Conservation (phyloP, 2,888 invertebrate species). For the Chironomus tentans region DNA sequence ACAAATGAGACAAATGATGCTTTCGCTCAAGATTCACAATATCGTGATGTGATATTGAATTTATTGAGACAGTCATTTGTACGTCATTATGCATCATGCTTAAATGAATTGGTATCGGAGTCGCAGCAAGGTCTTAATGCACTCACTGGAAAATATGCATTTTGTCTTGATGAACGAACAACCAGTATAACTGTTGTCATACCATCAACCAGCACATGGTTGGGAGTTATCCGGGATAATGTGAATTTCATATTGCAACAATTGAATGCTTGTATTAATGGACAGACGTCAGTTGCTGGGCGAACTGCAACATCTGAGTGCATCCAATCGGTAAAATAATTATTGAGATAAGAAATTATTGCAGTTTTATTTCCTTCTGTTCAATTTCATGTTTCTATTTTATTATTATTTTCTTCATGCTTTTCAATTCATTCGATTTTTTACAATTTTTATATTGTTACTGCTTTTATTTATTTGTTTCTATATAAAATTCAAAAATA, state of each 20-base stretch:
- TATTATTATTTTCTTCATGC: neutral
- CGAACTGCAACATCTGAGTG: constrained; percentile 4
- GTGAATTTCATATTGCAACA: constrained; percentile 19
- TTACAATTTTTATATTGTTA: too few relatives aligned
- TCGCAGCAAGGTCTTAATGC: neutral
- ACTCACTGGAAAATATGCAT: neutral
- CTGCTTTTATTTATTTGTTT: too few relatives aligned
- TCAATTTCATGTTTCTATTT: neutral
- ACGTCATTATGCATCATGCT: constrained; percentile 1
- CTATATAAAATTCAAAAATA: too few relatives aligned
- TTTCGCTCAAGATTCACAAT: neutral
- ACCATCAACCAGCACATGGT: neutral
- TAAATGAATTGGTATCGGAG: constrained; percentile 11
- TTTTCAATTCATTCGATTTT: too few relatives aligned
- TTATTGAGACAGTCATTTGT: neutral
- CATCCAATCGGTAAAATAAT: neutral
- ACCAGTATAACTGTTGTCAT: neutral
- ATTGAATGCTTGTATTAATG: constrained; percentile 12
- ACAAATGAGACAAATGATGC: neutral
- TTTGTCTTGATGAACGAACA: constrained; percentile 4
- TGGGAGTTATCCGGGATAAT: constrained; percentile 6
- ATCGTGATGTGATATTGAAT: neutral
- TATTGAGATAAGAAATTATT: neutral
- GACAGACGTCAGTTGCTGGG: neutral
- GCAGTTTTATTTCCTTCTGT: neutral